These are phyloP conservation scores for Mycetomoellerius zeteki DNA, from an alignment of 1,140 invertebrate species.

Conservation along the genomic window DNA sequence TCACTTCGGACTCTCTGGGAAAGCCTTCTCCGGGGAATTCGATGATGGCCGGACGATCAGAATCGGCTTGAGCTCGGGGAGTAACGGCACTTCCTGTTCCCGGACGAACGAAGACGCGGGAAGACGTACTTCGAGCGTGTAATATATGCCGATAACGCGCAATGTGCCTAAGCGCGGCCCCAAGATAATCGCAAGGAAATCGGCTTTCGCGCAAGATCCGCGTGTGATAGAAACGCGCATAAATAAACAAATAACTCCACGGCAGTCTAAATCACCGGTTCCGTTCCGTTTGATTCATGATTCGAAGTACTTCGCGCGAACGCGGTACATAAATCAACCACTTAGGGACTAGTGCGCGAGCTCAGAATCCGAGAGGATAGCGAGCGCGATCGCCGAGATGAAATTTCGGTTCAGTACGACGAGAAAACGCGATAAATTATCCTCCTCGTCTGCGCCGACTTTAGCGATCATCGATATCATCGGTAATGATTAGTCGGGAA, in stretches of 20 bases:
- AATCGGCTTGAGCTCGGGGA: constrained; percentile 49
- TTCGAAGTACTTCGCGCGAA: constrained; percentile 7
- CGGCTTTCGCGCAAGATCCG: constrained; percentile 44
- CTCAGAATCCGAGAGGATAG: constrained; percentile 36
- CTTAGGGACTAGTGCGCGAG: constrained; percentile 44
- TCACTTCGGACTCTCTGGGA: constrained; percentile 30
- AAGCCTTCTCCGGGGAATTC: constrained; percentile 40
- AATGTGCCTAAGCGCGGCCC: constrained; percentile 34
- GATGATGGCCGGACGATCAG: constrained; percentile 45
- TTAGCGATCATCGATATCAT: constrained; percentile 50
- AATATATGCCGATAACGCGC: constrained; percentile 63
- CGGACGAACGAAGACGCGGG: constrained; percentile 31
- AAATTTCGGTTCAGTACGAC: constrained; percentile 58
- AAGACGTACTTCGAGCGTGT: constrained; percentile 37
- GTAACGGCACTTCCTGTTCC: constrained; percentile 55
- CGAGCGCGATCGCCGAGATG: constrained; percentile 44
- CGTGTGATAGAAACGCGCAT: constrained; percentile 43
- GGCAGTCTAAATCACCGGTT: constrained; percentile 64
- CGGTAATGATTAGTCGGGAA: constrained; percentile 38
- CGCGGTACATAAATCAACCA: constrained; percentile 63
- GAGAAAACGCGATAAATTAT: constrained; percentile 51
- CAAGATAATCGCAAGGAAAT: constrained; percentile 59
- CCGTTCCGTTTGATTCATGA: constrained; percentile 63
- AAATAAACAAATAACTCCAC: constrained; percentile 63
- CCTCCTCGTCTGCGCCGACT: background rate